Conservation (phyloP, 2,797 vertebrate species). For the Sebastes itinus region DNA sequence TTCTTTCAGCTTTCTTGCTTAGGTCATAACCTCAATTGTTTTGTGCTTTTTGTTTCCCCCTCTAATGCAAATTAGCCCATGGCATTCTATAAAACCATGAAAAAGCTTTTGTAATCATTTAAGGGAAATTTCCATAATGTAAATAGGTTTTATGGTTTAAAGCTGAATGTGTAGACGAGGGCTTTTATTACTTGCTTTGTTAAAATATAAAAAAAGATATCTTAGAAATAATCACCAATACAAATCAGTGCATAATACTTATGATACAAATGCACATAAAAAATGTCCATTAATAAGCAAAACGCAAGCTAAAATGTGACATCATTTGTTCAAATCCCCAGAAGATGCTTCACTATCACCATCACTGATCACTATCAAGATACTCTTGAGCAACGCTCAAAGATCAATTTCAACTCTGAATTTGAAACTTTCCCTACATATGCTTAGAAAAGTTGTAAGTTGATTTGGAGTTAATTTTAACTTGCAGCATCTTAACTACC, state of each 20-base stretch:
- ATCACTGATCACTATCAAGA: neutral
- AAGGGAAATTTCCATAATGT: neutral
- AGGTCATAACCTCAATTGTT: conserved; percentile 7
- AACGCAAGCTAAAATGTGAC: neutral
- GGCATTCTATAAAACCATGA: neutral
- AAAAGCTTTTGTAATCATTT: neutral
- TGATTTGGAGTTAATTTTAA: neutral
- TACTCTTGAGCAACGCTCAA: neutral
- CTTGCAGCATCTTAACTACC: neutral
- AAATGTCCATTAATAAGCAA: neutral
- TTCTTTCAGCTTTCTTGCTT: conserved; percentile 1
- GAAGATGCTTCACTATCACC: neutral
- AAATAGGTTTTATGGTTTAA: neutral
- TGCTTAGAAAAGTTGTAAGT: neutral
- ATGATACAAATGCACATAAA: neutral
- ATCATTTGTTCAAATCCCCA: neutral
- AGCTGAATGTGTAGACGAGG: neutral
- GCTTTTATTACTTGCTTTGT: neutral
- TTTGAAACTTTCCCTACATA: neutral
- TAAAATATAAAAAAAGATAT: neutral
- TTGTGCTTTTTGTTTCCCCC: neutral
- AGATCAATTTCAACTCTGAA: neutral
- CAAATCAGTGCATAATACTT: neutral
- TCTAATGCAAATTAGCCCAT: neutral
- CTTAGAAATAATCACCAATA: neutral